These are phyloP conservation scores for Xestoiulus laeticollis DNA, from an alignment of 2,888 invertebrate species.

Conservation along the genomic window DNA sequence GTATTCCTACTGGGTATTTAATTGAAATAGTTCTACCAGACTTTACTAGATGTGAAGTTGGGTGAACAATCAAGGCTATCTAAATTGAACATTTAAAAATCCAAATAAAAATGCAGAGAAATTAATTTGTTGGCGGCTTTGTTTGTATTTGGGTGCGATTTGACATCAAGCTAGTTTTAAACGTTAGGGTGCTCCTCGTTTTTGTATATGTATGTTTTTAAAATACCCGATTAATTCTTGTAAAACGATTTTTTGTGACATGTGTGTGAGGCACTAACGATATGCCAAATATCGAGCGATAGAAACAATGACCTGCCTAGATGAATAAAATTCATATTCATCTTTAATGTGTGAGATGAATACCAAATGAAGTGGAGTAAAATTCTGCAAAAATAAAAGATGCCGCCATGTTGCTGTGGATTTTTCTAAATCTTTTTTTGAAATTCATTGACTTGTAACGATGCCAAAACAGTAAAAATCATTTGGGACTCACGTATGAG, in stretches of 20 bases:
- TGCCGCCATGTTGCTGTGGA: neutral
- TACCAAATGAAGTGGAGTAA: slow-evolving; percentile 9
- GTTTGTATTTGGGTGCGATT: neutral
- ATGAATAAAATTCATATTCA: slow-evolving; percentile 25
- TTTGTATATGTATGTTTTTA: neutral
- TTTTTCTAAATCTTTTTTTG: neutral
- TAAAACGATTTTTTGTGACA: neutral
- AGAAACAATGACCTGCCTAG: slow-evolving; percentile 23
- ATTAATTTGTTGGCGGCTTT: neutral
- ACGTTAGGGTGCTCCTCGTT: neutral
- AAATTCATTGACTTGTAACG: neutral
- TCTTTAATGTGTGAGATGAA: slow-evolving; percentile 12
- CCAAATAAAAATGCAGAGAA: neutral
- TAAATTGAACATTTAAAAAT: neutral
- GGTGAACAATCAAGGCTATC: slow-evolving; percentile 3
- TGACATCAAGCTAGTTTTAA: neutral
- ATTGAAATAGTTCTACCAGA: neutral
- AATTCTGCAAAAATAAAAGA: neutral
- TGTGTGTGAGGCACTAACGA: neutral
- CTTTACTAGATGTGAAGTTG: neutral
- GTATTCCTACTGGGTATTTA: neutral
- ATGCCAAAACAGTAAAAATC: neutral
- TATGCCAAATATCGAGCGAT: slow-evolving; percentile 34
- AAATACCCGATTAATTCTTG: neutral
- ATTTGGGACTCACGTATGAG: neutral